Conservation (phyloP, 2,113 vertebrate genomes). For the Turnix velox region DNA sequence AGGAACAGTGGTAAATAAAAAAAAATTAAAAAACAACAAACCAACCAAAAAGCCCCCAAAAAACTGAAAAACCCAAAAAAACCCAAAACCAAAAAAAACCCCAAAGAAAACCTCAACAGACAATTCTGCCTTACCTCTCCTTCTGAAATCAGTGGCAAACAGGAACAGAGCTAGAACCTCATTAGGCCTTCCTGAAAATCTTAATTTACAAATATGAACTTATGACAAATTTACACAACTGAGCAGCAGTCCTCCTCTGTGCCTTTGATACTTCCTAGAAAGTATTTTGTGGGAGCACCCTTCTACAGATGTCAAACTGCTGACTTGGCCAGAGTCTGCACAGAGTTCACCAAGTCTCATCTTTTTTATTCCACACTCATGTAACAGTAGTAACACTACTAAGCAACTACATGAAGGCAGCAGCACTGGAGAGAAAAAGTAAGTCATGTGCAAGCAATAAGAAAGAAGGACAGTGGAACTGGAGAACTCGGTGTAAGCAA, state of each 20-base stretch:
- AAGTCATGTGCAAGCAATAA: neutral
- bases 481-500: neutral
- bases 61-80: too few species aligned
- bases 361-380: neutral
- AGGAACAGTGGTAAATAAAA: neutral
- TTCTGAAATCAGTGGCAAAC: neutral
- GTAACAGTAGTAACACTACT: neutral
- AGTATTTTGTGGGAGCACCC: neutral
- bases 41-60: too few species aligned
- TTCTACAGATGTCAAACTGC: rapidly evolving
- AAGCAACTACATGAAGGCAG: neutral
- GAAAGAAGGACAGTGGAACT: neutral
- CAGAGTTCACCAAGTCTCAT: neutral
- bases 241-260: neutral
- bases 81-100: neutral
- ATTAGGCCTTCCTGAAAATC: neutral
- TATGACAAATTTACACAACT: neutral
- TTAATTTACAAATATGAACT: neutral
- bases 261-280: neutral
- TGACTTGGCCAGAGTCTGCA: neutral
- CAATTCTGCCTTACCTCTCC: neutral
- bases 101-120: neutral
- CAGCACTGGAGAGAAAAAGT: neutral
- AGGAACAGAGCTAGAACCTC: neutral
- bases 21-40: neutral